Percentiles rank a stretch among this genome's conserved stretches.
These are phyloP conservation scores for Gandaritis pyraliata DNA, from an alignment of 2,888 invertebrate genomes.

Conservation along the genomic window DNA sequence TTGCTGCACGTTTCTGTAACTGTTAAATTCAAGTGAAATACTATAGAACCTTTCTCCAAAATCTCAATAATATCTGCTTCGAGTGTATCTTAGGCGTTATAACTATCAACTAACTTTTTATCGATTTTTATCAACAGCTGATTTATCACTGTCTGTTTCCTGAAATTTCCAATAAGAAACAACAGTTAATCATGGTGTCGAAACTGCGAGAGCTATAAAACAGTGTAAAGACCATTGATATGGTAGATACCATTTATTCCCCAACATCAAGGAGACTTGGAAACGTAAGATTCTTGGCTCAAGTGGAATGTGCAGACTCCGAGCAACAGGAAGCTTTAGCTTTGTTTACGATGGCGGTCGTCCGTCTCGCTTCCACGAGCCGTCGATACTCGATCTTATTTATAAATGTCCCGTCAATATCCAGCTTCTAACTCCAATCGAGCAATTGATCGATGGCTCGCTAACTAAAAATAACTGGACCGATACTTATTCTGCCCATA, in stretches of 20 bases:
- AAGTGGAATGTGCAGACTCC: slow-evolving; percentile 39
- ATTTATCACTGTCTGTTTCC: not conserved
- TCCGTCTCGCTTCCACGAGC: slow-evolving; percentile 46
- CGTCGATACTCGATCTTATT: slow-evolving; percentile 40
- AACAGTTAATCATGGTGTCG: slow-evolving; percentile 7
- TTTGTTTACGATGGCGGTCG: slow-evolving; percentile 51
- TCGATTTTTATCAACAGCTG: not conserved
- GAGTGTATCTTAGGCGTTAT: not conserved
- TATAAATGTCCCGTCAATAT: slow-evolving; percentile 41
- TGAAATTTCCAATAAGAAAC: slow-evolving; percentile 11
- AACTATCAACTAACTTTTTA: not conserved
- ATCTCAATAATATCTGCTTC: not conserved
- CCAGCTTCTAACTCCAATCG: slow-evolving; percentile 22
- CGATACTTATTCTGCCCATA: slow-evolving; percentile 17
- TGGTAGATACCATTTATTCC: not conserved
- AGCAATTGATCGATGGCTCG: slow-evolving; percentile 35
- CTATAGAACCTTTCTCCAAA: not conserved
- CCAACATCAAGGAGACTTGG: slow-evolving; percentile 14
- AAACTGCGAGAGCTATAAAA: slow-evolving; percentile 7
- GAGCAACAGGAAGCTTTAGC: slow-evolving; percentile 54
- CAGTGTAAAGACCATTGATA: not conserved
- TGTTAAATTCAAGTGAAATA: not conserved
- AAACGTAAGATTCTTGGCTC: slow-evolving; percentile 19
- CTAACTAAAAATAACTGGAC: slow-evolving; percentile 20
- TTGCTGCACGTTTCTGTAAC: not conserved